Percentiles rank a stretch among this genome's conserved stretches.
Evolutionary conservation across 2,888 invertebrate species (phyloP).

Genomic region (Sussaba pulchella): DNA sequence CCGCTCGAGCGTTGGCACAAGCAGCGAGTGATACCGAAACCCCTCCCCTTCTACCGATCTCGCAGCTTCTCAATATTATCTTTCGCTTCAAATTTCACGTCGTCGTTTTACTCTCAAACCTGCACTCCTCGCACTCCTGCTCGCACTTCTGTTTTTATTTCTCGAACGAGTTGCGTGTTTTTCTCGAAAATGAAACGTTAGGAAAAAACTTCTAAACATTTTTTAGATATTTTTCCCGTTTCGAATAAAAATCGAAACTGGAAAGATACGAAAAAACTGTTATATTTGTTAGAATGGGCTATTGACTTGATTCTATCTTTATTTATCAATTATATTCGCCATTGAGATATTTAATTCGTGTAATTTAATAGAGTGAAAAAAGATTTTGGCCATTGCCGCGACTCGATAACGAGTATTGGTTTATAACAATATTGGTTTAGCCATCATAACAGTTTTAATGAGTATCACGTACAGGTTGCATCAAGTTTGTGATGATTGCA

Average conservation of each 20-base stretch:
- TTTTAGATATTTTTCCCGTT: too few species aligned
- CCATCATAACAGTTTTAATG: neutral
- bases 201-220: too few species aligned
- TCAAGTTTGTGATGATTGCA: neutral
- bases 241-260: too few species aligned
- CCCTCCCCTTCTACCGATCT: neutral
- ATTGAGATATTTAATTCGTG: neutral
- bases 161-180: too few species aligned
- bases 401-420: neutral
- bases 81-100: conserved; percentile 23
- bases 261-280: too few species aligned
- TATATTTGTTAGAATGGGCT: too few species aligned
- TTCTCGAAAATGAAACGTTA: too few species aligned
- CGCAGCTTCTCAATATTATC: conserved; percentile 37
- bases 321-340: neutral
- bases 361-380: neutral
- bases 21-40: neutral
- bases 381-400: too few species aligned
- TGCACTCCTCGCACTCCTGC: too few species aligned
- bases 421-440: neutral
- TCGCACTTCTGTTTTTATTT: too few species aligned
- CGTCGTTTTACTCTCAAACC: neutral
- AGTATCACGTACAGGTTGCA: neutral
- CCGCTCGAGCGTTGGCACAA: conserved; percentile 13
- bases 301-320: too few species aligned